Base-by-base conservation (phyloP, 2,888 invertebrate species). In the Ypsolopha sequella region DNA sequence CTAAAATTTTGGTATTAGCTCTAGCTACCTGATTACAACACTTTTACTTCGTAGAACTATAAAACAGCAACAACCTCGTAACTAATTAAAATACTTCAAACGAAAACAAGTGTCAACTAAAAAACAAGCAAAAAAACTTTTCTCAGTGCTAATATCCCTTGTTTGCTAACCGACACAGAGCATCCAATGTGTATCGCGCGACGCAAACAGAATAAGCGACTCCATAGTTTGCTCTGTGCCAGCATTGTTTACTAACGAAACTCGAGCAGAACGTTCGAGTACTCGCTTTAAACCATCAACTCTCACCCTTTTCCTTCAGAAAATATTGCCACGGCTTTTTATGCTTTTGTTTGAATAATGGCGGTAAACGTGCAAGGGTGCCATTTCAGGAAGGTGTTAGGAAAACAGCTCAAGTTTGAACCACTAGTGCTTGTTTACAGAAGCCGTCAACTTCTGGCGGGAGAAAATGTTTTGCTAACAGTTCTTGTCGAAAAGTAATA, bases 321-420 rank as follows among this genome's bases (percentile, higher is more conserved):
- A 86, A 86, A 86, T 86, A 85, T 86, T 82, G 80, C 79, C 80
- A 70, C 66, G 75, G 80, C 81, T 85, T 85, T 85, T 85, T 84
- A 85, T 81, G 80, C 76, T 76, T 80, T 82, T 82, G 84, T 85
- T 86, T 84, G 85, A 85, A 85, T 85, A 82, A 85, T 84, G 79
- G 76, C 74, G 76, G 80, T 80, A 80, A 82, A 78, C 73, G 81
- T 80, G 80, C 82, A 80, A 67, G 68, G 72, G 70, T 69, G 75
- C 77, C 76, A 76, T 80, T 80, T 76, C 73, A 77, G 73, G 70
- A 78, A 84, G 85, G 84, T 85, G 80, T 76, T 80, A 72, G 69
- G 74, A 73, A 78, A 80, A 77, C 74, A 76, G 69, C 72, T 75
- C 68, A 69, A 78, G 72, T 76, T 73, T 66, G 64, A 78, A 80